These are phyloP conservation scores for Callyntrura sp. DNA, from an alignment of 2,888 invertebrate genomes.

Conservation along the genomic window DNA sequence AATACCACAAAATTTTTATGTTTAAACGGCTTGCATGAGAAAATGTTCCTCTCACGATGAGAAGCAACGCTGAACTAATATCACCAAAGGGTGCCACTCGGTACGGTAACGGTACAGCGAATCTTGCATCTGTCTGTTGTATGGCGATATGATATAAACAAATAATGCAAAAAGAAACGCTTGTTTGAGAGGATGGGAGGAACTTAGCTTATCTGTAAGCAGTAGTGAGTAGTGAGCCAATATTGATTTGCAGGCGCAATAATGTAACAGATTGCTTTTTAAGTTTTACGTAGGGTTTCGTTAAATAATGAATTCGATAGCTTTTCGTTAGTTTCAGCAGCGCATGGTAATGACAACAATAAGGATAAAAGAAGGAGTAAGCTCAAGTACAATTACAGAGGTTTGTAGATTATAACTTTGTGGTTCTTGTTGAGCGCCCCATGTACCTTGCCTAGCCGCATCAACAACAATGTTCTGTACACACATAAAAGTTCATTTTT, in stretches of 20 bases:
- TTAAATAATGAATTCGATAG: not conserved
- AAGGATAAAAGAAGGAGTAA: not conserved
- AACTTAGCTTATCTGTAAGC: not conserved
- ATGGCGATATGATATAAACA: conserved; percentile 3
- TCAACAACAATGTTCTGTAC: not conserved
- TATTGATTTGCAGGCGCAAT: conserved; percentile 9
- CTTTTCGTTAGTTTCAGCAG: not conserved
- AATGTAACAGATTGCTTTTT: not conserved
- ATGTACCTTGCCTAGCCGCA: too few species aligned
- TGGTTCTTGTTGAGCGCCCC: too few species aligned
- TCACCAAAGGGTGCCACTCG: not conserved
- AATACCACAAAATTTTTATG: conserved; percentile 5
- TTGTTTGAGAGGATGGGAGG: not conserved
- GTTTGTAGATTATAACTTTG: not conserved
- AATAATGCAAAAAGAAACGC: not conserved
- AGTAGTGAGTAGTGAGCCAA: not conserved
- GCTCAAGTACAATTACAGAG: not conserved
- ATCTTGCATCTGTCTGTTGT: not conserved
- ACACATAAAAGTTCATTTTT: not conserved
- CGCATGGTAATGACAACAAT: conserved; percentile 1
- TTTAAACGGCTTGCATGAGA: not conserved
- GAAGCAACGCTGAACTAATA: conserved; percentile 46
- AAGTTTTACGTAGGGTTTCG: conserved; percentile 2
- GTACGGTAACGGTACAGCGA: not conserved
- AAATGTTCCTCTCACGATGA: conserved; percentile 13